Evolutionary conservation across 2,113 vertebrate species (phyloP).

Genomic region (Sturnira hondurensis): DNA sequence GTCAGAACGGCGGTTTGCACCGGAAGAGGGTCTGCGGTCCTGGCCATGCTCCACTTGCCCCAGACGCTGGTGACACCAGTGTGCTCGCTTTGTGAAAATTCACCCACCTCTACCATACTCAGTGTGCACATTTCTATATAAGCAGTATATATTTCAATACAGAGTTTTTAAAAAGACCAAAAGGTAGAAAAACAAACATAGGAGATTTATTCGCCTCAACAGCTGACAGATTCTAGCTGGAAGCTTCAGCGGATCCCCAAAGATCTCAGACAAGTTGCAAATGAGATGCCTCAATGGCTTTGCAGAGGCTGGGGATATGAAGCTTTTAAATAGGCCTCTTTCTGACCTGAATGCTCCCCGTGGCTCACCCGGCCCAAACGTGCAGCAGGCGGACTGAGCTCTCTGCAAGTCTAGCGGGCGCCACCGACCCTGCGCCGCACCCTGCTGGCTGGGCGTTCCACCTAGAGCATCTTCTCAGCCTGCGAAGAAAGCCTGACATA

Average conservation of each 20-base stretch:
- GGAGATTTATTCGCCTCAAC: neutral
- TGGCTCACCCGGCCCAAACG: neutral
- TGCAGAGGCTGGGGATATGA: neutral
- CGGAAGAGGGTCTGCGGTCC: neutral
- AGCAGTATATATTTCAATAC: neutral
- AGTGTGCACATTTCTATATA: neutral
- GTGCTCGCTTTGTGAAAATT: neutral
- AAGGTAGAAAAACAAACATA: neutral
- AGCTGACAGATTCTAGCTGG: neutral
- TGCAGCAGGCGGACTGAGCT: neutral
- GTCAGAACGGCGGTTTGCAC: neutral
- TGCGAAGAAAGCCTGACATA: neutral
- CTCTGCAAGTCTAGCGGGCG: neutral
- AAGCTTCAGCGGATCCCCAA: neutral
- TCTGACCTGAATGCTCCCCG: neutral
- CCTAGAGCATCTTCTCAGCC: neutral
- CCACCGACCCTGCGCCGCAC: neutral
- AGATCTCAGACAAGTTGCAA: slow-evolving; percentile 9
- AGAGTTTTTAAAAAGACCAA: neutral
- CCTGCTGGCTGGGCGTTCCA: neutral
- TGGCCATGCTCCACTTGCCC: too few species aligned
- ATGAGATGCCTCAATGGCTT: neutral
- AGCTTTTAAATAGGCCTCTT: neutral
- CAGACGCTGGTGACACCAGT: too few species aligned
- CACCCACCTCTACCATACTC: neutral